phyloP scores from a whole-genome alignment of 2,888 invertebrate species.

The Odontocerum albicorne region DNA sequence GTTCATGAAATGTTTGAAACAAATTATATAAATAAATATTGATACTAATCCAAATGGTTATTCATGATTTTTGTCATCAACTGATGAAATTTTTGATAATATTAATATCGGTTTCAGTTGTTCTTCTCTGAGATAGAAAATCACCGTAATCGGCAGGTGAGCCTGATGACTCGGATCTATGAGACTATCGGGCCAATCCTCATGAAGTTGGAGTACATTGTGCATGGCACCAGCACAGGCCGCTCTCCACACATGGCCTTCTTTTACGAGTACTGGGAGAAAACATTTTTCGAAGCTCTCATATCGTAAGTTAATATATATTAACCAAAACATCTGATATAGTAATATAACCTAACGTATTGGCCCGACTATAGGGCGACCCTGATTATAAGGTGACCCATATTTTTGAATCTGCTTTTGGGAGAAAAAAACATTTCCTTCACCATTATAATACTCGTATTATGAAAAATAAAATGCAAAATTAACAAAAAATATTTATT shows the following conservation, averaged over 20 bases:
- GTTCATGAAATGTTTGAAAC: not conserved
- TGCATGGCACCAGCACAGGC: constrained; percentile 78
- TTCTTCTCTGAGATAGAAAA: constrained; percentile 74
- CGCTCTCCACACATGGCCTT: constrained; percentile 69
- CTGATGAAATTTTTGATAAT: not conserved
- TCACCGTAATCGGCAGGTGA: constrained; percentile 68
- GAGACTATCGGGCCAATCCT: constrained; percentile 79
- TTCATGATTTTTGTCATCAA: no score
- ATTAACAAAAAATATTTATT: no score
- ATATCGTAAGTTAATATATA: constrained; percentile 60
- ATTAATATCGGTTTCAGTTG: constrained; percentile 47
- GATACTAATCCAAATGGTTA: no score
- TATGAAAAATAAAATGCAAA: no score
- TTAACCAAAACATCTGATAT: no score
- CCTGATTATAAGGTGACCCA: no score
- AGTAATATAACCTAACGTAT: no score
- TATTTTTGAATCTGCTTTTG: no score
- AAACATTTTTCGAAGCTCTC: constrained; percentile 70
- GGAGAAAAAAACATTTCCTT: no score
- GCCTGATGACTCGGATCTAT: constrained; percentile 71
- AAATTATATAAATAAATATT: not conserved
- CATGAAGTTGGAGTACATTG: constrained; percentile 82
- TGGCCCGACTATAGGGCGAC: no score
- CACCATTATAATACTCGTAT: no score
- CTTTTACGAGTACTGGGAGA: constrained; percentile 84